phyloP scores from a whole-genome alignment of 1,140 invertebrate species.

The Papilio machaon region DNA sequence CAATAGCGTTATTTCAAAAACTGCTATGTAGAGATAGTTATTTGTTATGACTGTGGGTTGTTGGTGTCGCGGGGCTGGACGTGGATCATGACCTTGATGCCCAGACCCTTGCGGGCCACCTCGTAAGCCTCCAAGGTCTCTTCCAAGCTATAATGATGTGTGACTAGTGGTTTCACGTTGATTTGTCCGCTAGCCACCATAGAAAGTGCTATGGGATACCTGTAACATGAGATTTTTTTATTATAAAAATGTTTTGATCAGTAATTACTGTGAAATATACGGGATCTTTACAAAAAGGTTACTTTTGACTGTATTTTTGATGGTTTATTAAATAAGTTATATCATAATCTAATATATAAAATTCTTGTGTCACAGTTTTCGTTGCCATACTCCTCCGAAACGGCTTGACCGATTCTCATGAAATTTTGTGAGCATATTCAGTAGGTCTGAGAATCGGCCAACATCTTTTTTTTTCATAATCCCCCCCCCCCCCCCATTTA shows the following conservation, averaged over 20 bases:
- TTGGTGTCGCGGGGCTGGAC: slow-evolving; percentile 84
- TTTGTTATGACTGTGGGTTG: slow-evolving; percentile 63
- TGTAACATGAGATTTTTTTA: slow-evolving; percentile 62
- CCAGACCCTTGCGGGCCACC: slow-evolving; percentile 85
- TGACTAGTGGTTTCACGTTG: slow-evolving; percentile 94
- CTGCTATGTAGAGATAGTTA: neutral
- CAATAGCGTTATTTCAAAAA: neutral
- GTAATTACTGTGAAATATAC: neutral
- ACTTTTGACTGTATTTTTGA: too few relatives aligned
- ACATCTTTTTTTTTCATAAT: too few relatives aligned
- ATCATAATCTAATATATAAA: too few relatives aligned
- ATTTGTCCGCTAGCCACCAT: slow-evolving; percentile 92
- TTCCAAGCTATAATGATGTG: slow-evolving; percentile 94
- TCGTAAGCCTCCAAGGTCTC: slow-evolving; percentile 94
- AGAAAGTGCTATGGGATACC: slow-evolving; percentile 92
- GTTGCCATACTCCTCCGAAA: too few relatives aligned
- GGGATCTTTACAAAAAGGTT: neutral
- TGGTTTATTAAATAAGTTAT: too few relatives aligned
- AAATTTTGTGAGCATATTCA: too few relatives aligned
- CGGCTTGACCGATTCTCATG: too few relatives aligned
- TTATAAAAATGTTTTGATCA: neutral
- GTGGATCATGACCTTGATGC: slow-evolving; percentile 97
- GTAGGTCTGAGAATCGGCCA: too few relatives aligned
- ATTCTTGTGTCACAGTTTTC: too few relatives aligned
- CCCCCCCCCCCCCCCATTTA: too few relatives aligned